Percentiles rank a stretch among this genome's conserved stretches.
These are phyloP conservation scores for Pentalonia nigronervosa DNA, from an alignment of 1,140 invertebrate genomes.

Conservation along the genomic window DNA sequence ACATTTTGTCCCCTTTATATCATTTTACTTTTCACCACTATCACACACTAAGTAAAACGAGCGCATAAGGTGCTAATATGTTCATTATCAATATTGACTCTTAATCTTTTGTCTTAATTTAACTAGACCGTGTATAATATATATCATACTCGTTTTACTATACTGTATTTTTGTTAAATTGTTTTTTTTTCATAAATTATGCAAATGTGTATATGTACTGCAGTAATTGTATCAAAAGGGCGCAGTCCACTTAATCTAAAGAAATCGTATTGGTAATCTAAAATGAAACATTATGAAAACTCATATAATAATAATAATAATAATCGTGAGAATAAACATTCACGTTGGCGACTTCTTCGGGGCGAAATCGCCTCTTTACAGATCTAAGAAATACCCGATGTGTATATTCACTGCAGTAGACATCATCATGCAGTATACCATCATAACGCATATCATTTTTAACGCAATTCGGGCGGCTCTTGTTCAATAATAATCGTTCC, in stretches of 20 bases:
- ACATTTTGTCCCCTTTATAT: too few species aligned
- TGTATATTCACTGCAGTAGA: not conserved
- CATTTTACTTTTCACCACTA: too few species aligned
- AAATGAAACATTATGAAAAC: not conserved
- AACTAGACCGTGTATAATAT: too few species aligned
- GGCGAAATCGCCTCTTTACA: not conserved
- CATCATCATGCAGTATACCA: too few species aligned
- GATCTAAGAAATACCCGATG: too few species aligned
- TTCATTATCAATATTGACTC: too few species aligned
- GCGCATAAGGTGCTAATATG: too few species aligned
- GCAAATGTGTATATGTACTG: not conserved
- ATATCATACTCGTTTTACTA: not conserved
- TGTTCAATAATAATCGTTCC: not conserved
- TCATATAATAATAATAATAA: not conserved
- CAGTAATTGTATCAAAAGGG: not conserved
- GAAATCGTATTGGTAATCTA: not conserved
- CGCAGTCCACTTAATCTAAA: not conserved
- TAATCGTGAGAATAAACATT: not conserved
- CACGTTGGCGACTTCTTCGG: not conserved
- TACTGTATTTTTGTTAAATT: not conserved
- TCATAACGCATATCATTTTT: too few species aligned
- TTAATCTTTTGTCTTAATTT: too few species aligned
- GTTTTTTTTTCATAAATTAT: too few species aligned
- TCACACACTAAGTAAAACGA: too few species aligned
- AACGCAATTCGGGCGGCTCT: not conserved